These are phyloP conservation scores for Alcis repandata DNA, from an alignment of 2,888 invertebrate genomes.

Conservation along the genomic window DNA sequence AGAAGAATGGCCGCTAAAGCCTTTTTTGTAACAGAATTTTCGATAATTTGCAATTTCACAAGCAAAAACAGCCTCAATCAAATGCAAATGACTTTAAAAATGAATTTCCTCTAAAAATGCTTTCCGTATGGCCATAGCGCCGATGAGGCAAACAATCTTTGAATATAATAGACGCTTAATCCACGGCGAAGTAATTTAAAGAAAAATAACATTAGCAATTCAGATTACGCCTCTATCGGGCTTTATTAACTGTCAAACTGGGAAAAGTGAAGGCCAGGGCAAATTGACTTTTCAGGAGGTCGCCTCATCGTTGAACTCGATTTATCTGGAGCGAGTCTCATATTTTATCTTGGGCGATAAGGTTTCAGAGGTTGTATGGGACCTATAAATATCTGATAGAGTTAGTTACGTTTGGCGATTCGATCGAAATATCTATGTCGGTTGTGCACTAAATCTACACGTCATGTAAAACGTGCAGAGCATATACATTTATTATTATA, in stretches of 20 bases:
- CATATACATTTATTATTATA: too few species aligned
- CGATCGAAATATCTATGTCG: too few species aligned
- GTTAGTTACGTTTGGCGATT: not conserved
- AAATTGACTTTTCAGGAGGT: conserved; percentile 77
- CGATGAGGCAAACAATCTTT: conserved; percentile 75
- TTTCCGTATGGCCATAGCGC: conserved; percentile 57
- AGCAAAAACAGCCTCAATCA: conserved; percentile 16
- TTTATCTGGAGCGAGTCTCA: conserved; percentile 65
- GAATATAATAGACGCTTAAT: conserved; percentile 80
- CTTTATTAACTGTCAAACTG: conserved; percentile 83
- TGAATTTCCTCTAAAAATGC: conserved; percentile 25
- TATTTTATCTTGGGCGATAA: conserved; percentile 48
- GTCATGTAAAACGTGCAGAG: too few species aligned
- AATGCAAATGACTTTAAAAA: conserved; percentile 27
- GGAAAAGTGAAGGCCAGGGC: conserved; percentile 64
- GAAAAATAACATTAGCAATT: conserved; percentile 86
- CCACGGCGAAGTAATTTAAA: conserved; percentile 80
- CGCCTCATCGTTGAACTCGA: conserved; percentile 62
- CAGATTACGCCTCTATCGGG: conserved; percentile 76
- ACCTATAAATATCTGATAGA: conserved; percentile 13
- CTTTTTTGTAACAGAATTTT: conserved; percentile 4
- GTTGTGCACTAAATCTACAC: too few species aligned
- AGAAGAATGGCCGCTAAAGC: not conserved
- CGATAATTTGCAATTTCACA: conserved; percentile 13
- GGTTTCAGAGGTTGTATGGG: conserved; percentile 22